Evolutionary conservation across 2,113 vertebrate genomes (phyloP).

Genomic region (Gambusia affinis): DNA sequence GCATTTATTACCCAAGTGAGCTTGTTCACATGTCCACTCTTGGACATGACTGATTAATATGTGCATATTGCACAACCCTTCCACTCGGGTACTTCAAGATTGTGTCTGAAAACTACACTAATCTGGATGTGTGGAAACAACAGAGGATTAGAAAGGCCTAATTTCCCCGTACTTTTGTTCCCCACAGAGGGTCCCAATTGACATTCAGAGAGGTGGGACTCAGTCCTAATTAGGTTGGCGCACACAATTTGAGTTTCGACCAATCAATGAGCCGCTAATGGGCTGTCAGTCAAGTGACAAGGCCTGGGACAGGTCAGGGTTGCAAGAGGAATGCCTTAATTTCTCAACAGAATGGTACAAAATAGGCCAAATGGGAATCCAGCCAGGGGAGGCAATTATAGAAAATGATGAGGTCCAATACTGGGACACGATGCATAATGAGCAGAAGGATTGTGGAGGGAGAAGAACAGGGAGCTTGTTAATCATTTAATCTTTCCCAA

Average conservation of each 20-base stretch:
- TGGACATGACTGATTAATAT: slow-evolving; percentile 38
- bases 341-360: slow-evolving; percentile 59
- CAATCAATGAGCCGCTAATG: slow-evolving; percentile 76
- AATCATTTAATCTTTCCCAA: slow-evolving; percentile 63
- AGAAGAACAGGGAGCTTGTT: slow-evolving; percentile 31
- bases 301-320: slow-evolving; percentile 72
- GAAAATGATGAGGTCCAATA: slow-evolving; percentile 67
- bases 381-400: slow-evolving; percentile 66
- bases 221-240: slow-evolving; percentile 64
- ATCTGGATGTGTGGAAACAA: slow-evolving; percentile 24
- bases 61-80: slow-evolving; percentile 13
- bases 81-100: not conserved
- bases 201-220: slow-evolving; percentile 67
- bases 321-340: slow-evolving; percentile 64
- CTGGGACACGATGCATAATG: slow-evolving; percentile 53
- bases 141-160: slow-evolving; percentile 40
- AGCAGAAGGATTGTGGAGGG: slow-evolving; percentile 32
- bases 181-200: slow-evolving; percentile 56
- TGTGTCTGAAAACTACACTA: slow-evolving; percentile 22
- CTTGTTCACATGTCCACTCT: slow-evolving; percentile 11
- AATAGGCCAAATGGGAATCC: slow-evolving; percentile 50
- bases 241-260: slow-evolving; percentile 58
- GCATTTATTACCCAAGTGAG: slow-evolving; percentile 19
- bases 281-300: slow-evolving; percentile 70
- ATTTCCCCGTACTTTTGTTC: slow-evolving; percentile 50